A percentile compares a stretch with the other conserved stretches of the same genome.
phyloP scores from a whole-genome alignment of 2,113 vertebrate genomes.

The Macroglossus sobrinus region DNA sequence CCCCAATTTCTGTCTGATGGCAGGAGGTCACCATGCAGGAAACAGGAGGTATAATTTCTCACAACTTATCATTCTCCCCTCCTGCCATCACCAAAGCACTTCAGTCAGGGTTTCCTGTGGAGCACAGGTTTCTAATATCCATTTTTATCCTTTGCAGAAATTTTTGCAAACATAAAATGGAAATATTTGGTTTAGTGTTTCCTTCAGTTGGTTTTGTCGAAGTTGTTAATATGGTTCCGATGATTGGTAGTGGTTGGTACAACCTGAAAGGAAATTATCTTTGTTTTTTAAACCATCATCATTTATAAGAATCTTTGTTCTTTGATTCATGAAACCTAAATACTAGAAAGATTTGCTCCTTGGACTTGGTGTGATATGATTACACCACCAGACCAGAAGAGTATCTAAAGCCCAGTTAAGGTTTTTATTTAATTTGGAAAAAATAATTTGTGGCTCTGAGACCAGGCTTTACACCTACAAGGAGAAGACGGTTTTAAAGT shows the following conservation, averaged over 20 bases:
- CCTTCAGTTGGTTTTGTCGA: not conserved
- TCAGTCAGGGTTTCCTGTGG: not conserved
- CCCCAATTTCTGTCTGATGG: not conserved
- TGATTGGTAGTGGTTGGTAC: not conserved
- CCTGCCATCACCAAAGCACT: not conserved
- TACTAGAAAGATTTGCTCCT: not conserved
- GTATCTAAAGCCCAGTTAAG: not conserved
- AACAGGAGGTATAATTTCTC: not conserved
- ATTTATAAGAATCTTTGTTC: not conserved
- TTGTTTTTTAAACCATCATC: not conserved
- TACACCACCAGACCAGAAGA: not conserved
- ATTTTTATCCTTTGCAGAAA: conserved; percentile 1
- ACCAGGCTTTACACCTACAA: not conserved
- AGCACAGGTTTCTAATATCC: not conserved
- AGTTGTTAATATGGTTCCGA: not conserved
- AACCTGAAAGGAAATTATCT: not conserved
- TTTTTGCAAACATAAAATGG: not conserved
- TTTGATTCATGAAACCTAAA: conserved; percentile 22
- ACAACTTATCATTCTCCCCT: not conserved
- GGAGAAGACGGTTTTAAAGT: not conserved
- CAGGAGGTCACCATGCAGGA: not conserved
- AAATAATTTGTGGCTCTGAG: not conserved
- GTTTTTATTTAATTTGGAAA: not conserved
- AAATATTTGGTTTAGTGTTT: not conserved
- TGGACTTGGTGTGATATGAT: not conserved